These are phyloP conservation scores for Ditylenchus dipsaci DNA, from an alignment of 1,140 invertebrate species.

Conservation along the genomic window DNA sequence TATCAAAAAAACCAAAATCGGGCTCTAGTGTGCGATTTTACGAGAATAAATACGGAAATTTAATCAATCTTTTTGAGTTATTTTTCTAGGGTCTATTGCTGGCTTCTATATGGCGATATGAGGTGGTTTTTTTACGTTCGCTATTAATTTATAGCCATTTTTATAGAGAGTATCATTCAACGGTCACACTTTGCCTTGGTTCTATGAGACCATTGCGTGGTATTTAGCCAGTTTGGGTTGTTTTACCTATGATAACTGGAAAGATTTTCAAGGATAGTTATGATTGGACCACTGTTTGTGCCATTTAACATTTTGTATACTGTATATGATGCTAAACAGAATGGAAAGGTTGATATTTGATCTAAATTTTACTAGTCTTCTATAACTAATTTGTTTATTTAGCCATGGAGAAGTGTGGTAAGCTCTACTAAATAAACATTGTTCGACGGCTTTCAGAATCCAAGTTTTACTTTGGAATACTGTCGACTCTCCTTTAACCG, in stretches of 20 bases:
- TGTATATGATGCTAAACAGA: conserved; percentile 20
- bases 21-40: too few relatives aligned
- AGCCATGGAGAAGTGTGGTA: conserved; percentile 3
- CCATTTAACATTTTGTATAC: conserved; percentile 32
- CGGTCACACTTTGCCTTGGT: conserved; percentile 37
- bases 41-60: too few relatives aligned
- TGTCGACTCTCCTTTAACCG: too few relatives aligned
- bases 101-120: conserved; percentile 46
- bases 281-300: conserved; percentile 49
- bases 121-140: conserved; percentile 8
- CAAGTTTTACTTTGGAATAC: conserved; percentile 14
- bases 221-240: too few relatives aligned
- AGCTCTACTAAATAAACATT: too few relatives aligned
- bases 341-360: conserved; percentile 10
- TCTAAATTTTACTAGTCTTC: neutral
- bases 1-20: too few relatives aligned
- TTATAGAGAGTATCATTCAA: conserved; percentile 41
- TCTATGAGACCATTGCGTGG: conserved; percentile 54
- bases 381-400: conserved; percentile 3
- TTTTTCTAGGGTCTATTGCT: conserved; percentile 43
- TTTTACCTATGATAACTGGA: too few relatives aligned
- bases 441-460: neutral
- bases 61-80: neutral
- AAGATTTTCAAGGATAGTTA: conserved; percentile 32
- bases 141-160: too few relatives aligned